Percentiles rank a stretch among this genome's conserved stretches.
phyloP scores from a whole-genome alignment of 2,113 vertebrate species.

The Malurus cyaneus region DNA sequence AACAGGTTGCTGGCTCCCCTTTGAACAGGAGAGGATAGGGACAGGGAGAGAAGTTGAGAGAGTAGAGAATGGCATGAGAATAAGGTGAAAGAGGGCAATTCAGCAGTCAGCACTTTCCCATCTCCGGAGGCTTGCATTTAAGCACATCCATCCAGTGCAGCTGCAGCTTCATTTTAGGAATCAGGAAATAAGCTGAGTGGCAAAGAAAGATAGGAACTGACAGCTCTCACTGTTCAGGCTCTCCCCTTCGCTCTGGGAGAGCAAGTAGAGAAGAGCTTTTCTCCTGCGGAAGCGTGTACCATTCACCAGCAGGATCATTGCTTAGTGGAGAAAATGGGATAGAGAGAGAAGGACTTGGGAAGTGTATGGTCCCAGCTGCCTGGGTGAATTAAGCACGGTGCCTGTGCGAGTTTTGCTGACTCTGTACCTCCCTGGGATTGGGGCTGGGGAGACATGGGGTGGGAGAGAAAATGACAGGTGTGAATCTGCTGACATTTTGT shows the following conservation, averaged over 20 bases:
- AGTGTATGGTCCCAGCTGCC: constrained; percentile 9
- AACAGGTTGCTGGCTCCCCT: neutral
- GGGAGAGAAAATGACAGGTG: constrained; percentile 20
- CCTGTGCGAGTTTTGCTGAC: neutral
- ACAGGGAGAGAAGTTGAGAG: neutral
- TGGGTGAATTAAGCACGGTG: neutral
- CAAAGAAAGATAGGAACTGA: constrained; percentile 59
- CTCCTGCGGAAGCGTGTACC: neutral
- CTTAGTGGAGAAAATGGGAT: neutral
- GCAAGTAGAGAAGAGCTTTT: constrained; percentile 50
- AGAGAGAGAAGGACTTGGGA: neutral
- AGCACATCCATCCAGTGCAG: constrained; percentile 58
- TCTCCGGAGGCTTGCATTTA: constrained; percentile 55
- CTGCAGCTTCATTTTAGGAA: constrained; percentile 67
- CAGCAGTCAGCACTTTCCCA: constrained; percentile 53
- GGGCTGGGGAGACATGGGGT: neutral
- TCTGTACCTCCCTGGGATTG: rapidly evolving
- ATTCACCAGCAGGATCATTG: neutral
- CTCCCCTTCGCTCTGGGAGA: constrained; percentile 14
- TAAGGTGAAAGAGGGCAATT: constrained; percentile 55
- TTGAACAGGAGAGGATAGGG: neutral
- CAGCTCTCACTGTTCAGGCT: constrained; percentile 49
- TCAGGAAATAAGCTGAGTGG: constrained; percentile 65
- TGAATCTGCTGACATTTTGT: constrained; percentile 53
- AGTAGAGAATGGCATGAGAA: neutral